Evolutionary conservation across 2,113 vertebrate genomes (phyloP).

Genomic region (Hemichromis elongatus): DNA sequence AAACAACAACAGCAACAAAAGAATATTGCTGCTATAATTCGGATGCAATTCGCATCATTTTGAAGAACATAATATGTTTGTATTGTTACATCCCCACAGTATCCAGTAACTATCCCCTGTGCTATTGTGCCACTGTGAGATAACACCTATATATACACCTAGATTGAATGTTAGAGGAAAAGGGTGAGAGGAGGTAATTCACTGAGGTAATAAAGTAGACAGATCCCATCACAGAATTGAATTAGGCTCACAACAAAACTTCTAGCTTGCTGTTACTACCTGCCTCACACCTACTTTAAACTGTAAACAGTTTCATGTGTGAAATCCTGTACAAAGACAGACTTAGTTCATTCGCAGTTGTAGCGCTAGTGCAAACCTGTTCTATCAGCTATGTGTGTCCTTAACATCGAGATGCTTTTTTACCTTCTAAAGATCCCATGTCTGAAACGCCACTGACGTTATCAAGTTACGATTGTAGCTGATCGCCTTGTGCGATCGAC

Average conservation of each 20-base stretch:
- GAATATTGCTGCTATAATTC: background rate
- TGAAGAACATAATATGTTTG: constrained; percentile 10
- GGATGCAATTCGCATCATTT: constrained; percentile 9
- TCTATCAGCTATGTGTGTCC: background rate
- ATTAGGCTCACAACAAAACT: constrained; percentile 45
- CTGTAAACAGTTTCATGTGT: background rate
- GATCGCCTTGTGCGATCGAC: background rate
- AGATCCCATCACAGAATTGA: constrained; percentile 48
- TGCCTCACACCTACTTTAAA: background rate
- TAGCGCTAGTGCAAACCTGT: background rate
- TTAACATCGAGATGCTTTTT: background rate
- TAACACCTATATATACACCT: constrained; percentile 37
- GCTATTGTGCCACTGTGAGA: constrained; percentile 41
- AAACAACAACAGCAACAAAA: background rate
- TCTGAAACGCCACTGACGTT: background rate
- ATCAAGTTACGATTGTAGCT: background rate
- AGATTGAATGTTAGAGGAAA: constrained; percentile 49
- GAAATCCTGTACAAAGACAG: background rate
- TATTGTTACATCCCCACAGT: constrained; percentile 9
- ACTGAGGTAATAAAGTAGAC: constrained; percentile 48
- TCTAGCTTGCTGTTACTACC: constrained; percentile 8
- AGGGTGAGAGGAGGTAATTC: constrained; percentile 43
- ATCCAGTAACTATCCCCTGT: constrained; percentile 24
- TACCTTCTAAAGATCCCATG: background rate
- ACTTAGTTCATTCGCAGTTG: background rate